Evolutionary conservation across 2,113 vertebrate genomes (phyloP).

Genomic region (Solea solea): DNA sequence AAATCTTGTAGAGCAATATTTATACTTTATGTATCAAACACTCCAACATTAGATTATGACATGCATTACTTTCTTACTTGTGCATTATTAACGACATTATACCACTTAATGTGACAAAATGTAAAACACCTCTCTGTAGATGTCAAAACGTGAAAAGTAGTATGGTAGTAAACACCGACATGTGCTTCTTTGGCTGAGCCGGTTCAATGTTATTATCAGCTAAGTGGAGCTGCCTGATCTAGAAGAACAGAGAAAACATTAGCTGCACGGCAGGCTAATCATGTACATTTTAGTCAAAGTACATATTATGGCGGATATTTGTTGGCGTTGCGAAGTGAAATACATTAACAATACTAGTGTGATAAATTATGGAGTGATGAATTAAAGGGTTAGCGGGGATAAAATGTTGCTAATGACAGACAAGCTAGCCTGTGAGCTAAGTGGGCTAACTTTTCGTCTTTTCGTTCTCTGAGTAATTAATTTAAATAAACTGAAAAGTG

Average conservation of each 20-base stretch:
- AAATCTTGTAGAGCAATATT: not conserved
- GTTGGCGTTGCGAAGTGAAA: too few species aligned
- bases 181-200: not conserved
- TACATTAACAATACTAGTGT: too few species aligned
- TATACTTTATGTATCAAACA: not conserved
- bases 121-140: too few species aligned
- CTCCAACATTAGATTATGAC: too few species aligned
- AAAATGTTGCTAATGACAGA: not conserved
- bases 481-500: not conserved
- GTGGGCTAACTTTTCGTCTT: conserved; percentile 12
- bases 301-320: too few species aligned
- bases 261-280: too few species aligned
- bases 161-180: not conserved
- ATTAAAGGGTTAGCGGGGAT: not conserved
- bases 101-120: too few species aligned
- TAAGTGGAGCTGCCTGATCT: too few species aligned
- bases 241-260: conserved; percentile 7
- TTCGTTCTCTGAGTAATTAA: not conserved
- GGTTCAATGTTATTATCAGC: not conserved
- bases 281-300: too few species aligned
- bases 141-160: too few species aligned
- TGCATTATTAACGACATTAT: too few species aligned
- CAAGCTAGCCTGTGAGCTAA: conserved; percentile 36
- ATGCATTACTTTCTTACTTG: too few species aligned
- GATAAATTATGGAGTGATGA: not conserved